Evolutionary conservation across 2,888 invertebrate genomes (phyloP), one percentile per base, ranked within the genome.

Genomic region (Galerucella nymphaeae): DNA sequence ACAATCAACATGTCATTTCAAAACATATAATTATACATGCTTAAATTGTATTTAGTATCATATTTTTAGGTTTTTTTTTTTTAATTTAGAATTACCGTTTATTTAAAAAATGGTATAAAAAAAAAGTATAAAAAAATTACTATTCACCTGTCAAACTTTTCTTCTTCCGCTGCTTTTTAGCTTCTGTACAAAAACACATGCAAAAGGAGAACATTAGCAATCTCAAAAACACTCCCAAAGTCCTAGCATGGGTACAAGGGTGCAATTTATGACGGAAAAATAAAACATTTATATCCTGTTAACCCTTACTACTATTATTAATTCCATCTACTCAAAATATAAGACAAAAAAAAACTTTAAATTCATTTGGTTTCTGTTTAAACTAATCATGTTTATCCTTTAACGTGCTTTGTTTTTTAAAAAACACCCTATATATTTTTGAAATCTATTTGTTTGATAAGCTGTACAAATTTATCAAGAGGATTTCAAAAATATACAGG

Each of bases 151-250:
- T 90, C 88, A 94, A 89, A 88, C 94, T 95, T 92, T 95, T 96
- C 91, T 94, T 95, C 92, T 94, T 93, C 91, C 93, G 93, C 91
- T 94, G 94, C 93, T 96, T 96, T 95, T 96, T 96, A 91, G 94
- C 95, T 92, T 96, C 96, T 96, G 90, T 89, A 89, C 86, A 87
- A 87, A 87, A 87, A 87, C 85, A 87, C 88, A 88, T 88, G 87
- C 87, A 88, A 87, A 87, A 87, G 86, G 86, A 86, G 83, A 86
- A 87, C 86, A 87, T 87, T 86, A 87, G 86, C 87, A 86, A 86
- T 86, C 84, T 86, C 85, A 85, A 86, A 86, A 86, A 85, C 85
- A 86, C 85, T 85, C 86, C 86, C 85, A 86, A 85, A 86, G 86
- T 86, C 86, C 86, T 85, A 84, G 83, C 82, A 85, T 86, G 86